Conservation (phyloP, 2,888 invertebrate species). For the Cosmia pyralina region DNA sequence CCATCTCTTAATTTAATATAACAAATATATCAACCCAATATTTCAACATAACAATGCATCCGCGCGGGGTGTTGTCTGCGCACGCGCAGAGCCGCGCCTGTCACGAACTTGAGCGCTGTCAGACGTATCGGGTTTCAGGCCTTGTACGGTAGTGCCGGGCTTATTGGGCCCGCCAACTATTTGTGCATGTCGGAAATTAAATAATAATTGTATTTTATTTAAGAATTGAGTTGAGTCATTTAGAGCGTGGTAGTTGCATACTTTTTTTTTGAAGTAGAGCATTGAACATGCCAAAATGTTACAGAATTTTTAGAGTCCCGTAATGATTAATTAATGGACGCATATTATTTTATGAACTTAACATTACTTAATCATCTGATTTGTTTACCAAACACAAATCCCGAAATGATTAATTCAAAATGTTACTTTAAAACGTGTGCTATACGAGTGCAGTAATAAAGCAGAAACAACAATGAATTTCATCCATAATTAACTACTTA, state of each 20-base stretch:
- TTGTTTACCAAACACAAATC: conserved; percentile 1
- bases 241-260: neutral
- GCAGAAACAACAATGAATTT: conserved; percentile 7
- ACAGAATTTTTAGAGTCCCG: too few relatives aligned
- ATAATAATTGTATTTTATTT: conserved; percentile 29
- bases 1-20: neutral
- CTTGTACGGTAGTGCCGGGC: conserved; percentile 62
- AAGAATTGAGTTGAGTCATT: neutral
- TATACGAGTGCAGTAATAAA: neutral
- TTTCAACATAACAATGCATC: conserved; percentile 53
- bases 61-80: conserved; percentile 56
- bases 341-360: neutral
- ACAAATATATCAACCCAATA: conserved; percentile 42
- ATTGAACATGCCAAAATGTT: neutral
- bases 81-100: conserved; percentile 63
- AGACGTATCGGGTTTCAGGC: conserved; percentile 68
- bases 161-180: conserved; percentile 47
- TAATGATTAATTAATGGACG: too few relatives aligned
- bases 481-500: conserved; percentile 9
- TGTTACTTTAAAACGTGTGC: neutral
- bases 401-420: neutral
- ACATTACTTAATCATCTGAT: neutral
- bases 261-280: neutral
- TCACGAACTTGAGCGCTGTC: conserved; percentile 67
- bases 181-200: conserved; percentile 47